Base-by-base conservation (phyloP, 2,113 vertebrate genomes). In the Ceuthmochares aereus region DNA sequence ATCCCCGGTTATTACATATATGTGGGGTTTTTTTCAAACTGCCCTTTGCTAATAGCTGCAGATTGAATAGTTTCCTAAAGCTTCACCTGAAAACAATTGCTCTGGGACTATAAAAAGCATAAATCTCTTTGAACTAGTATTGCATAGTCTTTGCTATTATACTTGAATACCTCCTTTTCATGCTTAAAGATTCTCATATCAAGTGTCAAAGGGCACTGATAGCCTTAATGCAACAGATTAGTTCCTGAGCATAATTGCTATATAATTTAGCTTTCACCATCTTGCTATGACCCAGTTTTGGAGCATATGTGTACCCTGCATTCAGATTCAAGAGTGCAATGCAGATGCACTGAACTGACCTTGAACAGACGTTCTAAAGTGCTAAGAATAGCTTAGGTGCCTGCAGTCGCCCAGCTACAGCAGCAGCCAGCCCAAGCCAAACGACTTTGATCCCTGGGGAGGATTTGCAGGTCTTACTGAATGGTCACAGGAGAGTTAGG, bases 201-300 rank as follows among this genome's bases (percentile, higher is more conserved):
- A 74, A 25, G 21, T 59, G 80, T 84, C 47, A 63, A 91, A 80
- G 51, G 49, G 42, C 67, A 40, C 55, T n/a, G 42, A 67, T 42
- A 85, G 10, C 83, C 84, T 91, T 85, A 93, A 26, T 15, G 52
- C 47, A 94, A 74, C 45, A 80, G 79, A 89, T 80, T 74, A 96
- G 45, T 77, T 88, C 55, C 73, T 66, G 43, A 70, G 56, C 43
- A 8, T 87, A 95, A 96, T 8, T 94, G 51, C 64, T 70, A 29
- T 43, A 67, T 32, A 64, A 91, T 86, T 90, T 80, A 88, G 79
- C 73, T 96, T 80, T 94, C 85, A 63, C 77, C 92, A 74, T 88
- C 72, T 80, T n/a, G 25, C 85, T 67, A 20, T 85, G 95, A 94
- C 87, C 93, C 72, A 84, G 32, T 95, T 95, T 60, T 40, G 23